Conservation (phyloP, 2,888 invertebrate species). For the Zonitis immaculata region DNA sequence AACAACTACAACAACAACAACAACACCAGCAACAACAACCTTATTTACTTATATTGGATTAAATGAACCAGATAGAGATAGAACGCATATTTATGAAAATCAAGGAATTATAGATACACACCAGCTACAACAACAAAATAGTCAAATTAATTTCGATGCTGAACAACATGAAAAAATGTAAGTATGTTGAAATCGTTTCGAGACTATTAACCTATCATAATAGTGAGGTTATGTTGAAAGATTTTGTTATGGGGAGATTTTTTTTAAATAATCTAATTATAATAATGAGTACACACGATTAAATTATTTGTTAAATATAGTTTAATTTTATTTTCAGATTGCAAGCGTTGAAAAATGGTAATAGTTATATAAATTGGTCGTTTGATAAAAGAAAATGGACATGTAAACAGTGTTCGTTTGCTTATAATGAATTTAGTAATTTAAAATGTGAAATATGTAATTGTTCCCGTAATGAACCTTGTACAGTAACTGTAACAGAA, state of each 20-base stretch:
- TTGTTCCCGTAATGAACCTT: conserved; percentile 61
- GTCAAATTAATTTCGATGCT: conserved; percentile 34
- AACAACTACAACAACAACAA: conserved; percentile 28
- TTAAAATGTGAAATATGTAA: conserved; percentile 80
- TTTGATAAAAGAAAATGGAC: conserved; percentile 70
- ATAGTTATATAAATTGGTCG: conserved; percentile 34
- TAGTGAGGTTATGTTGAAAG: neutral
- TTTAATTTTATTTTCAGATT: too few relatives aligned
- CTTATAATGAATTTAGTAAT: conserved; percentile 78
- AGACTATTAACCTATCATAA: neutral
- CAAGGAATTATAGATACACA: conserved; percentile 42
- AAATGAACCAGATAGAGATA: conserved; percentile 41
- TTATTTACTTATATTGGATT: conserved; percentile 48
- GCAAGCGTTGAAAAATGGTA: conserved; percentile 38
- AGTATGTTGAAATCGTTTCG: conserved; percentile 17
- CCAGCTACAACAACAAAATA: conserved; percentile 20
- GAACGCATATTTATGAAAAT: conserved; percentile 45
- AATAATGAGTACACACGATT: too few relatives aligned
- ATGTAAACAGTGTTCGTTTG: conserved; percentile 82
- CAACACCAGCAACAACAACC: conserved; percentile 28
- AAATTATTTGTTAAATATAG: too few relatives aligned
- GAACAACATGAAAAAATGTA: conserved; percentile 44
- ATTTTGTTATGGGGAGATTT: neutral
- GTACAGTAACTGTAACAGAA: conserved; percentile 65
- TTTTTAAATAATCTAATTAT: neutral